A percentile compares a stretch with the other conserved stretches of the same genome.
phyloP scores from a whole-genome alignment of 2,113 vertebrate genomes.

The Siniperca knerii region DNA sequence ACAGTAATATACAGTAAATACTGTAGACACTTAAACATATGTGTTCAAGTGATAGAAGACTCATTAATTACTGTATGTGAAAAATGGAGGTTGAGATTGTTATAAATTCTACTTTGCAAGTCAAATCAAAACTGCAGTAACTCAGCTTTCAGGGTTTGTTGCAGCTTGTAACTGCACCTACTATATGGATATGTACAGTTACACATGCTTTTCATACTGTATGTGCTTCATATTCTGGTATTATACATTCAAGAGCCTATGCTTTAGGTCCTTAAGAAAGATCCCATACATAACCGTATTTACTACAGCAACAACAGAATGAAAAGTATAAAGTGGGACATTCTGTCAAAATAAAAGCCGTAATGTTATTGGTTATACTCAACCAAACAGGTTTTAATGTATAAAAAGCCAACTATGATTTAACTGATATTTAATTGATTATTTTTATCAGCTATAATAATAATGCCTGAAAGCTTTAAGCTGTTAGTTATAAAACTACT shows the following conservation, averaged over 20 bases:
- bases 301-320: not conserved
- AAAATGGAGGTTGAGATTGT: not conserved
- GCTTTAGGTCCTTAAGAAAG: not conserved
- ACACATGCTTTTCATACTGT: not conserved
- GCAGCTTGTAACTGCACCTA: not conserved
- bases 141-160: not conserved
- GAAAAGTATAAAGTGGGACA: not conserved
- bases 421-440: not conserved
- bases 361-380: not conserved
- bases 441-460: not conserved
- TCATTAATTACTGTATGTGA: not conserved
- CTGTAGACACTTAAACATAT: not conserved
- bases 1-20: not conserved
- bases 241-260: not conserved
- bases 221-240: not conserved
- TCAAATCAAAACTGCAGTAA: not conserved
- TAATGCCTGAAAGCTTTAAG: not conserved
- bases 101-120: conserved; percentile 6
- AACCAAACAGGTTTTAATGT: not conserved
- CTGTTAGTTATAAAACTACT: not conserved
- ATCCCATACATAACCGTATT: not conserved
- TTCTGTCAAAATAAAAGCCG: not conserved
- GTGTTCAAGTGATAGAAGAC: conserved; percentile 12
- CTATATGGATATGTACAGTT: not conserved
- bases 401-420: not conserved